Percentiles rank a stretch among this genome's conserved stretches.
Conservation (phyloP, 2,888 invertebrate genomes). For the Serrognathus titanus region DNA sequence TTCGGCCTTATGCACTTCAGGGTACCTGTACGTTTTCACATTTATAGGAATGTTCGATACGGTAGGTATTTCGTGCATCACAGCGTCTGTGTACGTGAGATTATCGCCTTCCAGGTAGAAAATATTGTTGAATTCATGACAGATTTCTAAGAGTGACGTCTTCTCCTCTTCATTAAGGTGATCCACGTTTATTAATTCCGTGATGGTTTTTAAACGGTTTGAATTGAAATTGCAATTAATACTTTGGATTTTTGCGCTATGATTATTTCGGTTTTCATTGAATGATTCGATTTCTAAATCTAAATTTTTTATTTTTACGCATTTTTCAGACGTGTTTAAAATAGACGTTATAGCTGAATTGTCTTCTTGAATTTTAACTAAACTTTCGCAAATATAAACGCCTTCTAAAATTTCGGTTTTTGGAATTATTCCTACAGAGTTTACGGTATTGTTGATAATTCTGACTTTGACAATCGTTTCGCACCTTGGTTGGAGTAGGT, state of each 20-base stretch:
- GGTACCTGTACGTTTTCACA: conserved; percentile 32
- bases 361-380: conserved; percentile 2
- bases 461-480: too few relatives aligned
- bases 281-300: conserved; percentile 1
- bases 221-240: background rate
- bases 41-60: conserved; percentile 24
- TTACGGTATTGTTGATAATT: too few relatives aligned
- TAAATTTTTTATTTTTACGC: conserved; percentile 5
- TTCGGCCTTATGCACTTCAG: conserved; percentile 33
- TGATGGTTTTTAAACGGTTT: conserved; percentile 1
- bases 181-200: conserved; percentile 2
- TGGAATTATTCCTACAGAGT: too few relatives aligned
- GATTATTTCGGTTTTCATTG: background rate
- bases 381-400: conserved; percentile 6
- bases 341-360: conserved; percentile 1
- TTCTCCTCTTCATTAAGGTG: conserved; percentile 33
- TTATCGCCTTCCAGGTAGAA: conserved; percentile 29
- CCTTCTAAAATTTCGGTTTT: conserved; percentile 2
- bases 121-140: conserved; percentile 28
- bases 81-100: conserved; percentile 25
- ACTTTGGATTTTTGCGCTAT: background rate
- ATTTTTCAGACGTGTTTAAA: conserved; percentile 6
- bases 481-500: too few relatives aligned
- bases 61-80: conserved; percentile 28
- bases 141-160: conserved; percentile 24